A percentile compares a stretch with the other conserved stretches of the same genome.
Conservation (phyloP, 2,797 vertebrate genomes). For the Benthosema pterotum region DNA sequence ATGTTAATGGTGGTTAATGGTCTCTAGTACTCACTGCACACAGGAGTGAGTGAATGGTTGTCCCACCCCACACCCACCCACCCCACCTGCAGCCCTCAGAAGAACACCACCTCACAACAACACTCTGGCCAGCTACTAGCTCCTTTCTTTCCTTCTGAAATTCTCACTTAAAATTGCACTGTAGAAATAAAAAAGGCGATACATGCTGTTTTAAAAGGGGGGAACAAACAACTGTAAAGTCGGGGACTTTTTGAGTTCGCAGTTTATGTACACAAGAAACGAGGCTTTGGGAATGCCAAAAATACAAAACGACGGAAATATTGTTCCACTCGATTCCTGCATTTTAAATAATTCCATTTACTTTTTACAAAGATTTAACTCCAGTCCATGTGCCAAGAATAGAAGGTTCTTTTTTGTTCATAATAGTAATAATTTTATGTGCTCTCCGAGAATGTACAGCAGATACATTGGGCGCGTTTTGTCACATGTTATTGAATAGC, state of each 20-base stretch:
- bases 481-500: conserved; percentile 52
- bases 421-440: conserved; percentile 47
- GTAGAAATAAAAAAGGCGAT: conserved; percentile 42
- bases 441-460: conserved; percentile 71
- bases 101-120: conserved; percentile 28
- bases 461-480: conserved; percentile 61
- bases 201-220: conserved; percentile 62
- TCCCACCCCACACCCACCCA: background rate
- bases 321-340: conserved; percentile 56
- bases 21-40: conserved; percentile 65
- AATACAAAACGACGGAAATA: conserved; percentile 44
- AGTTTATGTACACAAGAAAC: conserved; percentile 40
- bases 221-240: conserved; percentile 67
- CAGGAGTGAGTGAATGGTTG: conserved; percentile 47
- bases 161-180: conserved; percentile 55
- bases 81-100: conserved; percentile 13
- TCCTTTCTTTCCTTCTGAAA: conserved; percentile 53
- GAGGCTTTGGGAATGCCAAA: conserved; percentile 64
- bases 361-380: conserved; percentile 52
- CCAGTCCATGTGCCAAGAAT: conserved; percentile 81
- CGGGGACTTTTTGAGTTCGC: conserved; percentile 54
- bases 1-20: conserved; percentile 37
- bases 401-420: conserved; percentile 55
- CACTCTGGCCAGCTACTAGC: conserved; percentile 36
- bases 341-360: conserved; percentile 39